Evolutionary conservation across 2,888 invertebrate genomes (phyloP), one percentile per base, ranked within the genome.

Genomic region (Anthrax anthrax): DNA sequence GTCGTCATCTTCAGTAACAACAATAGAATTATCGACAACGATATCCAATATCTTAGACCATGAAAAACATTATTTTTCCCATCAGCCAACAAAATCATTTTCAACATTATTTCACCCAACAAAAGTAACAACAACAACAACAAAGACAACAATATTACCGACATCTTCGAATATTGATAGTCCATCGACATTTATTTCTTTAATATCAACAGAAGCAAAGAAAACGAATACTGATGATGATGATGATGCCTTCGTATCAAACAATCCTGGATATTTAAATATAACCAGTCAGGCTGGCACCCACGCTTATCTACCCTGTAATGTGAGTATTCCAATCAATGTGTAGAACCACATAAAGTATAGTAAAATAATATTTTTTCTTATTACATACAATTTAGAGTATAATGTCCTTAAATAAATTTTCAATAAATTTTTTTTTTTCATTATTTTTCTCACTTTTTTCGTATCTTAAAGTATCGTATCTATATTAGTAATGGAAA

Each of bases 251-350:
- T n/a, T 9, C 23, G n/a, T 23, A 37, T 12, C 37, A 13, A 27
- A 18, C 2, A 37, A 37, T 23, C 8, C 29, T 16, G 43, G 18
- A 36, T 48, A 50, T 50, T 32, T 48, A 44, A 50, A 50, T 46
- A 45, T 50, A 29, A 50, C 48, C 47, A 48, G 48, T 37, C 50
- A 50, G 40, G 44, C 48, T 27, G 50, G 50, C 39, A 50, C 48
- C 47, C 87, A 88, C 72, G 90, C 89, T 55, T 91, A 87, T 70
- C 76, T 91, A 58, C 89, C 90, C 52, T 91, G 90, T 76, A 86
- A 84, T 75, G 84, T 80, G 59, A 72, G 71, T 60, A 47, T 37
- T 8, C 8, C 14, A 27, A 27, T 27, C n/a, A n/a, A n/a, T n/a
- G n/a, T n/a, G n/a, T n/a, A n/a, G n/a, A n/a, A n/a, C n/a, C n/a